Percentiles rank a stretch among this genome's conserved stretches.
phyloP scores from a whole-genome alignment of 2,797 vertebrate genomes.

The Chromobotia macracanthus region DNA sequence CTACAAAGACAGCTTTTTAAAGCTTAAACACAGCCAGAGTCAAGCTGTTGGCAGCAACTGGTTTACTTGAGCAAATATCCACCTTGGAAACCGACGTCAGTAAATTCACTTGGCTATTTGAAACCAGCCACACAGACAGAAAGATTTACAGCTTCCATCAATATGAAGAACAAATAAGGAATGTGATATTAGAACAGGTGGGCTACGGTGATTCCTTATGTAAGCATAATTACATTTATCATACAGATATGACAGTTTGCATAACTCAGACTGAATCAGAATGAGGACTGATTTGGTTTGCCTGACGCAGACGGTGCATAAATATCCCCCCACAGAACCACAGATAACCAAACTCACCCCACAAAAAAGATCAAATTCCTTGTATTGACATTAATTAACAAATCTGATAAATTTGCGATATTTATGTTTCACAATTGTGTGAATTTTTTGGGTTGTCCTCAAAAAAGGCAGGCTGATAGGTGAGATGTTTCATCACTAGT shows the following conservation, averaged over 20 bases:
- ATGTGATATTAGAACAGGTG: slow-evolving; percentile 63
- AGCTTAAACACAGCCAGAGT: background rate
- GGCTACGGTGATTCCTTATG: slow-evolving; percentile 54
- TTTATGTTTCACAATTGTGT: slow-evolving; percentile 10
- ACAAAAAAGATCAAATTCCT: slow-evolving; percentile 12
- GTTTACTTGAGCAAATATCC: background rate
- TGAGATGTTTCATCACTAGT: background rate
- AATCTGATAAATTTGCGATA: background rate
- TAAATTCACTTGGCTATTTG: background rate
- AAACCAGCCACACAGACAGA: slow-evolving; percentile 11
- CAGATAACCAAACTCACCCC: background rate
- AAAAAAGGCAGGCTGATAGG: no score
- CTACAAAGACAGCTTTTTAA: background rate
- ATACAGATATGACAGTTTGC: slow-evolving; percentile 64
- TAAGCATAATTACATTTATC: slow-evolving; percentile 72
- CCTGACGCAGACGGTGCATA: slow-evolving; percentile 35
- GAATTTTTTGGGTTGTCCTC: no score
- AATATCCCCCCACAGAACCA: background rate
- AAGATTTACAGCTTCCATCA: slow-evolving; percentile 23
- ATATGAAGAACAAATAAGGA: slow-evolving; percentile 58
- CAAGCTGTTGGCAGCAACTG: background rate
- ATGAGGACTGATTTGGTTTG: slow-evolving; percentile 60
- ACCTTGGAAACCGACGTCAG: background rate
- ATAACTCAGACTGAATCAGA: slow-evolving; percentile 58
- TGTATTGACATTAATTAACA: slow-evolving; percentile 10